Base-by-base conservation (phyloP, 30 jellyfish, hydroid and myxozoan genomes). In the Hydractinia symbiolongicarpus region DNA sequence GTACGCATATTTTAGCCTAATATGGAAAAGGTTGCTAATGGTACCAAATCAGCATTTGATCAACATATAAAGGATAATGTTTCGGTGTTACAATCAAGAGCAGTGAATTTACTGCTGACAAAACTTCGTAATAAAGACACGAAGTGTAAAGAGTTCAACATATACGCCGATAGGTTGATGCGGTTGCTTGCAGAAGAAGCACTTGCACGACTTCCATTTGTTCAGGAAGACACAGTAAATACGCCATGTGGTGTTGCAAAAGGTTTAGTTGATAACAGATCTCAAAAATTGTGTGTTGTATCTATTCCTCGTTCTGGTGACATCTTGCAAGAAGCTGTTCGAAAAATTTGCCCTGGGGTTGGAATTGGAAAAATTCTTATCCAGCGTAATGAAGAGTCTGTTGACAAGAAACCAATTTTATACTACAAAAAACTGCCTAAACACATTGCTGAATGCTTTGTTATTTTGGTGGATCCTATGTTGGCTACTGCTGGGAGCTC, bases 401-500 rank as follows among this genome's bases (percentile, higher is more conserved):
- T 54, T 9, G 95, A 84, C 9, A 89, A 89, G 79, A 81, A 70
- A 44, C 97, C 97, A 0, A 76, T 89, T 54, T 85, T 84, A 55
- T 89, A 84, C 70, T 89, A 84, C 89, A 85, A 89, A 74, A 89
- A 83, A 60, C 75, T 89, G 70, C 97, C 97, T n/a, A 81, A 76
- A 69, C 88, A 85, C 61, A 89, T 89, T 30, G 56, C 97, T 4
- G 95, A 84, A 9, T 81, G 97, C 51, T 89, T 84, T 68, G 95
- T 84, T 50, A 84, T 89, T 17, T 83, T 89, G n/a, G 97, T 86
- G 60, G 97, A 89, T 56, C 97, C 97, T 6, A 89, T 89, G 97
- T 79, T 89, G 82, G 97, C 97, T 49, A 89, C 97, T 66, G 97
- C 93, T 55, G 97, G 97, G 40, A 82, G 94, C 78, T 95, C 95